Conservation (phyloP, 2,888 invertebrate genomes). For the Didymodactylos carnosus region DNA sequence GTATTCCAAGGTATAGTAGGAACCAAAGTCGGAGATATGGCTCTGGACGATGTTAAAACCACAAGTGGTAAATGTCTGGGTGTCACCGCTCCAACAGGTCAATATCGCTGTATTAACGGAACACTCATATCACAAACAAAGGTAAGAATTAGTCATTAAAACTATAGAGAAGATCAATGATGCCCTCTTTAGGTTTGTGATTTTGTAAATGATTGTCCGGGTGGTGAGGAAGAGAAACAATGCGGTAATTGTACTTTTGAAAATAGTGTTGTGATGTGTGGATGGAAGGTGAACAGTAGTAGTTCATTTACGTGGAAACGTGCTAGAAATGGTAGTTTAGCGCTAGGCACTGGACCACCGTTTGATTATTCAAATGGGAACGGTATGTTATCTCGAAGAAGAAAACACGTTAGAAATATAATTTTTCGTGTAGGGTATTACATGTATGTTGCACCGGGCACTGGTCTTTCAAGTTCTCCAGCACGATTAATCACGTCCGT, state of each 20-base stretch:
- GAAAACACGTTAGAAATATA: too few relatives aligned
- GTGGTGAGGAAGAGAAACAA: constrained; percentile 13
- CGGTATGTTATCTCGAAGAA: too few relatives aligned
- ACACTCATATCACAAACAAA: neutral
- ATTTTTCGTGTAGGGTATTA: neutral
- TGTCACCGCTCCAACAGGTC: neutral
- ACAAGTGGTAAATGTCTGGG: constrained; percentile 20
- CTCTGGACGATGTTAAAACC: constrained; percentile 26
- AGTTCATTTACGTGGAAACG: constrained; percentile 1
- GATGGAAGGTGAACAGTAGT: constrained; percentile 12
- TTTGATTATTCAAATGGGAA: neutral
- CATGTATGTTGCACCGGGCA: neutral
- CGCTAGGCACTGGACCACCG: neutral
- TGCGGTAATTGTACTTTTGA: constrained; percentile 25
- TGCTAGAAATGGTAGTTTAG: neutral
- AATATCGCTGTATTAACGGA: neutral
- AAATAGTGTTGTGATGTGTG: constrained; percentile 2
- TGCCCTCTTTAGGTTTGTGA: constrained; percentile 20
- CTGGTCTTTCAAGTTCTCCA: neutral
- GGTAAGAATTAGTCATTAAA: neutral
- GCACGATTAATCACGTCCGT: neutral
- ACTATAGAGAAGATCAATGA: too few relatives aligned
- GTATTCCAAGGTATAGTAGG: neutral
- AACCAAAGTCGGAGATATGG: constrained; percentile 9
- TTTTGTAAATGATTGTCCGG: constrained; percentile 14